These are phyloP conservation scores for Chelon auratus DNA, from an alignment of 2,797 vertebrate genomes.

Conservation along the genomic window DNA sequence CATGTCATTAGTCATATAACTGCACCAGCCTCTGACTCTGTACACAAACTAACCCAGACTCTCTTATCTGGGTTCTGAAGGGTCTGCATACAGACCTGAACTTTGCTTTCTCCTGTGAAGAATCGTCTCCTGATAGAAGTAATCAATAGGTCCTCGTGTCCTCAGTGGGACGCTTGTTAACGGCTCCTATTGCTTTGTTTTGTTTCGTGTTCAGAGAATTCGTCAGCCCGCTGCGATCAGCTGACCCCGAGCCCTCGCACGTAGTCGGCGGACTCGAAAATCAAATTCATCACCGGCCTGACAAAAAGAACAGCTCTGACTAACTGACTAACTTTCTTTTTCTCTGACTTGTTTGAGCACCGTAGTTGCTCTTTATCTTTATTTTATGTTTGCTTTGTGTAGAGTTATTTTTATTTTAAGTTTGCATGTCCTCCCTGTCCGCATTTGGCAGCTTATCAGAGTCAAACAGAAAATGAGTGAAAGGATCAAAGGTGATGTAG, in stretches of 20 bases:
- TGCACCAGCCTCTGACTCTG: neutral
- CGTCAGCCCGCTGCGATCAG: slow-evolving; percentile 30
- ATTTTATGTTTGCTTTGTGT: neutral
- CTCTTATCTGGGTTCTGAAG: slow-evolving; percentile 25
- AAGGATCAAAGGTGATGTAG: slow-evolving; percentile 70
- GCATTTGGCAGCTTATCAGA: slow-evolving; percentile 38
- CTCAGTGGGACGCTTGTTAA: neutral
- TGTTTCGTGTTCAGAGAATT: slow-evolving; percentile 33
- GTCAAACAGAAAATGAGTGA: slow-evolving; percentile 42
- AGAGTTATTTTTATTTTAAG: neutral
- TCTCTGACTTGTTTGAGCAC: too few relatives aligned
- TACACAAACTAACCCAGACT: neutral
- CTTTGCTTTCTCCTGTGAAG: slow-evolving; percentile 42
- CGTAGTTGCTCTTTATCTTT: neutral
- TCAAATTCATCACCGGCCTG: slow-evolving; percentile 56
- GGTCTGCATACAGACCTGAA: slow-evolving; percentile 37
- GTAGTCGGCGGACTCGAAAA: slow-evolving; percentile 12
- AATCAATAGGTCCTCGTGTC: slow-evolving; percentile 25
- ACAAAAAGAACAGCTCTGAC: slow-evolving; percentile 21
- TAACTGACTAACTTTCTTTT: neutral
- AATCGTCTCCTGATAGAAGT: neutral
- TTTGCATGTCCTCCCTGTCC: neutral
- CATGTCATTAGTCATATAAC: neutral
- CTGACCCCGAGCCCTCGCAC: slow-evolving; percentile 42
- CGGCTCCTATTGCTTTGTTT: neutral